A percentile compares a stretch with the other conserved stretches of the same genome.
Conservation (phyloP, 2,113 vertebrate genomes). For the Illadopsis cleaveri region DNA sequence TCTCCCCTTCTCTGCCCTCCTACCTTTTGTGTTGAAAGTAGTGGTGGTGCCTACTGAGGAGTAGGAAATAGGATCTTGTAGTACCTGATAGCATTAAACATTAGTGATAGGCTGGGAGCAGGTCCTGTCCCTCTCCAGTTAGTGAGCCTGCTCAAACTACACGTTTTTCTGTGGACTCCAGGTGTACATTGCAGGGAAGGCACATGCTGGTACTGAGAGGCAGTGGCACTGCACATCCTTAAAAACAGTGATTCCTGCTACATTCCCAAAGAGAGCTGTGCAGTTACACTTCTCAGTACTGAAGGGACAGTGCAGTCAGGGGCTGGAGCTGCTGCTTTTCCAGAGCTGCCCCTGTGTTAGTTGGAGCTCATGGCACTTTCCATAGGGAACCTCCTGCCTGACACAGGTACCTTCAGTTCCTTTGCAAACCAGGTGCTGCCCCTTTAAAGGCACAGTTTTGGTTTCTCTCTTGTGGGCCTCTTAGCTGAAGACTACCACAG, state of each 20-base stretch:
- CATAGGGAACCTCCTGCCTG: rapidly evolving
- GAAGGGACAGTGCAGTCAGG: neutral
- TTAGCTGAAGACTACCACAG: neutral
- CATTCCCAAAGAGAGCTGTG: neutral
- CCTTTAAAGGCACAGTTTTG: neutral
- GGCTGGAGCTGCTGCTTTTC: neutral
- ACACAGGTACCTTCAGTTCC: neutral
- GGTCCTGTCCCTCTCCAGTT: neutral
- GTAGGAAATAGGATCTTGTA: neutral
- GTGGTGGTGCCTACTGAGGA: neutral
- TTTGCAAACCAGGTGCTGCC: neutral
- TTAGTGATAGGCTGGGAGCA: neutral
- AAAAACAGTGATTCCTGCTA: neutral
- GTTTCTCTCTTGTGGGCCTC: neutral
- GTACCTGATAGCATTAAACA: neutral
- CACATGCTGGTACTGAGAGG: neutral
- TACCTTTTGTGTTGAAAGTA: neutral
- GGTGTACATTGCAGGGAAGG: neutral
- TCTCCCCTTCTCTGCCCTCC: neutral
- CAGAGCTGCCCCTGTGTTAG: neutral
- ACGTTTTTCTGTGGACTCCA: neutral
- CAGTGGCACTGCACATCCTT: neutral
- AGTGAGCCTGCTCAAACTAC: neutral
- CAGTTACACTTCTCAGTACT: neutral
- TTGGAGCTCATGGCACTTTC: neutral